phyloP scores from a whole-genome alignment of 2,797 vertebrate species.

The Moxostoma hubbsi region DNA sequence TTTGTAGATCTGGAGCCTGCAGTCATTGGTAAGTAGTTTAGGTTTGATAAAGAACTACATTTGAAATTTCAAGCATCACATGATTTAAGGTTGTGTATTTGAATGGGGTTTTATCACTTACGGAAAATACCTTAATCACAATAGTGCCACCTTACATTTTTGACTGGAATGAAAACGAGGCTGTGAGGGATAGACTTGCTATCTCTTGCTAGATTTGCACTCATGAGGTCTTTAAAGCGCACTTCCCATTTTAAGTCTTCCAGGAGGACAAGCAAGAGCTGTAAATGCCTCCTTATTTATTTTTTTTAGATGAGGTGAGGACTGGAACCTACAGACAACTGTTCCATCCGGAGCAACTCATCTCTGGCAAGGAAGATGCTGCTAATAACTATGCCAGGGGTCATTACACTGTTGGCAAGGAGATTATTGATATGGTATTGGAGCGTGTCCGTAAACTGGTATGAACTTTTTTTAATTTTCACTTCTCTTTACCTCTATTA shows the following conservation, averaged over 20 bases:
- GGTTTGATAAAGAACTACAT: conserved; percentile 3
- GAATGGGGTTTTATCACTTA: background rate
- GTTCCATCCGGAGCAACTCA: conserved; percentile 89
- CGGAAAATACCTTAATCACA: no score
- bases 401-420: conserved; percentile 78
- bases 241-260: background rate
- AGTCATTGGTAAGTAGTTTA: conserved; percentile 65
- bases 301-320: conserved; percentile 83
- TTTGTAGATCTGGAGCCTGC: conserved; percentile 72
- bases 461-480: conserved; percentile 24
- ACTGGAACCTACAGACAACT: conserved; percentile 81
- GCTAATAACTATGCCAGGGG: conserved; percentile 82
- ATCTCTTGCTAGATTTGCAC: no score
- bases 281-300: conserved; percentile 20
- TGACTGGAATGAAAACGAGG: no score
- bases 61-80: background rate
- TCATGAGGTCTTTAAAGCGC: no score
- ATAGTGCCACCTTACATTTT: no score
- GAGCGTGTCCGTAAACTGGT: conserved; percentile 80
- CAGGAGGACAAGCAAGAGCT: background rate
- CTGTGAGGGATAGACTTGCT: no score
- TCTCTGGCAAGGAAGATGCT: conserved; percentile 80
- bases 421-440: conserved; percentile 76
- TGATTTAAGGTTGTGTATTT: background rate
- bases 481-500: no score